A percentile compares a stretch with the other conserved stretches of the same genome.
Conservation (phyloP, 2,113 vertebrate genomes). For the Sinocyclocheilus anophthalmus region DNA sequence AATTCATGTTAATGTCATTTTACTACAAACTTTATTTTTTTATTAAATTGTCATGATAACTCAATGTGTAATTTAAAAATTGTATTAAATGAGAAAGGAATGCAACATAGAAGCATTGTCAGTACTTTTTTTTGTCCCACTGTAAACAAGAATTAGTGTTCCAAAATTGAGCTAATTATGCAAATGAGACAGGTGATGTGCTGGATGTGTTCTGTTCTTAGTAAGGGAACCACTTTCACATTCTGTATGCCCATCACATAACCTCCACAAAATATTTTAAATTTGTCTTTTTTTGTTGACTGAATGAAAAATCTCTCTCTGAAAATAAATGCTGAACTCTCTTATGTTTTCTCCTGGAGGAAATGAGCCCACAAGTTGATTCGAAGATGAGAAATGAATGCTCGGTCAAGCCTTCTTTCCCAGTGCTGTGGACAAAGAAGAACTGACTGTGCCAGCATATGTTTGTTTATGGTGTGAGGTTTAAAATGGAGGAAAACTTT, state of each 20-base stretch:
- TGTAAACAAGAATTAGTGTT: background rate
- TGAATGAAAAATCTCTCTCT: background rate
- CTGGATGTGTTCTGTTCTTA: background rate
- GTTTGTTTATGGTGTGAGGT: background rate
- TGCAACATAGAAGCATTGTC: background rate
- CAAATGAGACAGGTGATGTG: background rate
- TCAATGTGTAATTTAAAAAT: background rate
- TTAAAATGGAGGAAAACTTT: constrained; percentile 8
- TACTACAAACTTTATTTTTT: background rate
- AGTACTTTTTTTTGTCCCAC: no score
- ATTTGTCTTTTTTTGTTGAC: background rate
- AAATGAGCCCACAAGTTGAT: background rate
- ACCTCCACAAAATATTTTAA: background rate
- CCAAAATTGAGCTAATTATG: background rate
- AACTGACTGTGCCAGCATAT: background rate
- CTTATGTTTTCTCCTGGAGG: background rate
- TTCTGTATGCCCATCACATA: background rate
- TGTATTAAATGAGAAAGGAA: background rate
- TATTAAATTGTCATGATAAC: background rate
- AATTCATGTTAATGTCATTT: background rate
- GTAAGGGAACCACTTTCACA: background rate
- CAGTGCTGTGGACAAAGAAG: background rate
- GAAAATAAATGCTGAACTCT: background rate
- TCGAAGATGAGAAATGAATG: background rate
- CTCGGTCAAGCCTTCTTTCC: background rate